These are phyloP conservation scores for Emys orbicularis DNA, from an alignment of 2,797 vertebrate species.

Conservation along the genomic window DNA sequence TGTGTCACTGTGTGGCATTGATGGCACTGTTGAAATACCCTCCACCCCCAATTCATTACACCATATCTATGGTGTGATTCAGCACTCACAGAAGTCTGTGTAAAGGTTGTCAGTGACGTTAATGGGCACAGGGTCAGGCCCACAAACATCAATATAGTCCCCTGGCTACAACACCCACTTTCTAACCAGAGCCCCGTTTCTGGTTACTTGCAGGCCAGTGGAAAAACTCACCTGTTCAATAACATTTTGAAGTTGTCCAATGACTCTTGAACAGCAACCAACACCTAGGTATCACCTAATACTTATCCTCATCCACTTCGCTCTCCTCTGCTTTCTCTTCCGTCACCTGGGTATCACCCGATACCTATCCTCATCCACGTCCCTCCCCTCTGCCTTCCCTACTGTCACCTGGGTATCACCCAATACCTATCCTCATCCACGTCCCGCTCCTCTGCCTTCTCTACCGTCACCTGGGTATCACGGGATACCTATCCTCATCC, in stretches of 20 bases:
- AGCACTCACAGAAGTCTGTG: neutral
- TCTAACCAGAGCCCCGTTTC: neutral
- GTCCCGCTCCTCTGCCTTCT: neutral
- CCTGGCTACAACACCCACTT: neutral
- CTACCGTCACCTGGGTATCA: neutral
- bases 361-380: neutral
- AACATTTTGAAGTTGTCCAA: neutral
- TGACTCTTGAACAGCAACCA: neutral
- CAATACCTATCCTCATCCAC: neutral
- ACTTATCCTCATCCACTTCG: neutral
- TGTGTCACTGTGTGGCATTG: neutral
- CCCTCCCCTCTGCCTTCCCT: neutral
- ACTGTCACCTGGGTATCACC: neutral
- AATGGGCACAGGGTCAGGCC: neutral
- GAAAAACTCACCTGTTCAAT: neutral
- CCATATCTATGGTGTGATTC: neutral
- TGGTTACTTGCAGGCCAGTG: neutral
- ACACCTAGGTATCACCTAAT: neutral
- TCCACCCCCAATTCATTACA: neutral
- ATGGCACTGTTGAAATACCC: neutral
- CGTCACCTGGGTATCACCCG: neutral
- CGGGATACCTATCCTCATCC: too few species aligned
- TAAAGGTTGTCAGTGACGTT: neutral
- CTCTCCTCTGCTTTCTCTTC: neutral
- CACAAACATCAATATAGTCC: neutral